Percentiles rank a stretch among this genome's conserved stretches.
These are phyloP conservation scores for Cygnus atratus DNA, from an alignment of 2,113 vertebrate genomes.

Conservation along the genomic window DNA sequence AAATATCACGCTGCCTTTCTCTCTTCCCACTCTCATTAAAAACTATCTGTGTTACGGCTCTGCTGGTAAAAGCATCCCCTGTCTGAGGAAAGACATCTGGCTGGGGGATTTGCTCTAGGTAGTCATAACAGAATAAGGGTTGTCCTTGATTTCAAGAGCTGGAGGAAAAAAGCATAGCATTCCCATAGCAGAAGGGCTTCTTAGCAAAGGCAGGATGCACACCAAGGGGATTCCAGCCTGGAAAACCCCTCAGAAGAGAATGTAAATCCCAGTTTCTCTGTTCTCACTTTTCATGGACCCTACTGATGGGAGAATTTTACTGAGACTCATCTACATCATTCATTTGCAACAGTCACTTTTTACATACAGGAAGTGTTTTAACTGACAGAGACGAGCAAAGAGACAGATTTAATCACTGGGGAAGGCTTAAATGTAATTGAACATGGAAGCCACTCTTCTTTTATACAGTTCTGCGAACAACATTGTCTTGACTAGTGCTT, in stretches of 20 bases:
- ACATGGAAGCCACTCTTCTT: constrained; percentile 7
- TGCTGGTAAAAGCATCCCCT: neutral
- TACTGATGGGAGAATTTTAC: neutral
- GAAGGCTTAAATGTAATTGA: constrained; percentile 35
- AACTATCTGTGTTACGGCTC: neutral
- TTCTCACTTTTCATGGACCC: neutral
- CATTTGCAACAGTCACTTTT: neutral
- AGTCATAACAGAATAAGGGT: neutral
- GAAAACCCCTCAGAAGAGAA: neutral
- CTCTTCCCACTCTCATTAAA: neutral
- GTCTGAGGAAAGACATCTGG: neutral
- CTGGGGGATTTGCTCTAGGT: neutral
- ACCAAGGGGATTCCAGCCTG: neutral
- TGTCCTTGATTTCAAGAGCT: neutral
- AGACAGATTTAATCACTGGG: constrained; percentile 14
- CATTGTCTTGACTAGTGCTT: neutral
- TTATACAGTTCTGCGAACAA: neutral
- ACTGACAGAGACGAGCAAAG: constrained; percentile 24
- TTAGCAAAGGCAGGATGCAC: neutral
- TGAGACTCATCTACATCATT: neutral
- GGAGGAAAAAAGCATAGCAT: neutral
- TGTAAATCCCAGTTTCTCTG: neutral
- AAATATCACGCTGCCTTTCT: neutral
- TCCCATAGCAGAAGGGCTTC: neutral
- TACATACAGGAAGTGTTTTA: neutral